A percentile compares a stretch with the other conserved stretches of the same genome.
Evolutionary conservation across 1,140 invertebrate species (phyloP).

Genomic region (Sipha flava): DNA sequence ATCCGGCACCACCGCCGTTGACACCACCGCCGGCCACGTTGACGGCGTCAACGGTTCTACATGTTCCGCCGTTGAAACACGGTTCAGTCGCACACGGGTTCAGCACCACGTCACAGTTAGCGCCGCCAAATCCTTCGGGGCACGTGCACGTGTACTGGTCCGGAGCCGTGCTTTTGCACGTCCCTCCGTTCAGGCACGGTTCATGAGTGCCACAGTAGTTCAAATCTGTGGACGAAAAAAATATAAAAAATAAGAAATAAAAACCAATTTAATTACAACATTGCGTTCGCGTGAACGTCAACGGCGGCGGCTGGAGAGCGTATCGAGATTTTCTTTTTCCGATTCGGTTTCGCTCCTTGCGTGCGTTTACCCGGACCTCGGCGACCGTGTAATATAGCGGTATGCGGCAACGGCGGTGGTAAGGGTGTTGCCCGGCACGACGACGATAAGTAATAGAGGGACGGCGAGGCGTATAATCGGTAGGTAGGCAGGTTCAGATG

Average conservation of each 20-base stretch:
- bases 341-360: too few species aligned
- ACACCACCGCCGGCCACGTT: conserved; percentile 70
- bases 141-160: conserved; percentile 87
- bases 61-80: conserved; percentile 78
- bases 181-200: conserved; percentile 89
- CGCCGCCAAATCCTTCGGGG: conserved; percentile 80
- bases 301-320: too few species aligned
- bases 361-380: background rate
- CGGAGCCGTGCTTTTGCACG: conserved; percentile 88
- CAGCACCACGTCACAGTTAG: conserved; percentile 81
- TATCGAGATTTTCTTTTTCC: too few species aligned
- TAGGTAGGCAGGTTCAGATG: background rate
- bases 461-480: background rate
- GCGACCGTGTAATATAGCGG: background rate
- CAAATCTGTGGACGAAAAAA: conserved; percentile 61
- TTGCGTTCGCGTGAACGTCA: background rate
- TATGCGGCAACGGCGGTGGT: background rate
- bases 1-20: conserved; percentile 84
- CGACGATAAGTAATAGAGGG: conserved; percentile 27
- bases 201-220: conserved; percentile 97
- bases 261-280: background rate
- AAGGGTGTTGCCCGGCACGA: conserved; percentile 14
- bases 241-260: background rate
- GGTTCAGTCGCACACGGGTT: conserved; percentile 84
- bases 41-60: conserved; percentile 70